A percentile compares a stretch with the other conserved stretches of the same genome.
Evolutionary conservation across 2,113 vertebrate species (phyloP).

Genomic region (Pelvicachromis taeniatus): DNA sequence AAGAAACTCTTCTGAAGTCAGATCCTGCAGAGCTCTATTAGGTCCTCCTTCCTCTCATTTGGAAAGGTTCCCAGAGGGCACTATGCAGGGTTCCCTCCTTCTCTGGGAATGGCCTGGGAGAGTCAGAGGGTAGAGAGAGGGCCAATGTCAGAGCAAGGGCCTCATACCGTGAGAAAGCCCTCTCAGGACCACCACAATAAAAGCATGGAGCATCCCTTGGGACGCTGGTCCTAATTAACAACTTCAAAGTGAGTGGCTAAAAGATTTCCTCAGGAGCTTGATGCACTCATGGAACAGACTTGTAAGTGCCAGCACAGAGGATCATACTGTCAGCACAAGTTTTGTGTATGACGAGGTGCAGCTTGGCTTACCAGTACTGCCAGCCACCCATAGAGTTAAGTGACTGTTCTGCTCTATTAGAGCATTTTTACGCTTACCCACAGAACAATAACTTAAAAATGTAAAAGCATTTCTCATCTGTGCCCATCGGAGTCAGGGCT

Average conservation of each 20-base stretch:
- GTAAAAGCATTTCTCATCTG: not conserved
- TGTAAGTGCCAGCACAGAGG: not conserved
- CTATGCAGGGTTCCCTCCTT: slow-evolving; percentile 34
- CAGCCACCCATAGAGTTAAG: not conserved
- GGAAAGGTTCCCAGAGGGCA: slow-evolving; percentile 51
- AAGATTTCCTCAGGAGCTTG: slow-evolving; percentile 16
- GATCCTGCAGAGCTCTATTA: slow-evolving; percentile 18
- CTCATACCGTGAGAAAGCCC: slow-evolving; percentile 62
- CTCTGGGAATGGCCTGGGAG: slow-evolving; percentile 36
- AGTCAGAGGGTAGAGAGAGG: slow-evolving; percentile 48
- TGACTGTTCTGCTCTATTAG: not conserved
- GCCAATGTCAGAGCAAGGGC: slow-evolving; percentile 52
- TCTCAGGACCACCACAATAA: slow-evolving; percentile 37
- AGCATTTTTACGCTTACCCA: not conserved
- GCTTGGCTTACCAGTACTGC: not conserved
- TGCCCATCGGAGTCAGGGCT: not conserved
- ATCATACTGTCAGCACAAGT: not conserved
- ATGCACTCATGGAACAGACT: not conserved
- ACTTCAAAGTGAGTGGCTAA: slow-evolving; percentile 48
- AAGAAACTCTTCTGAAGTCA: slow-evolving; percentile 3
- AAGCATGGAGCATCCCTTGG: slow-evolving; percentile 32
- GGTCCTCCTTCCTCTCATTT: slow-evolving; percentile 41
- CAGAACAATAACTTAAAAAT: not conserved
- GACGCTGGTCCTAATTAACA: slow-evolving; percentile 54
- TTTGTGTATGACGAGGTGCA: not conserved